Conservation (phyloP, 2,113 vertebrate species). For the Istiophorus platypterus region DNA sequence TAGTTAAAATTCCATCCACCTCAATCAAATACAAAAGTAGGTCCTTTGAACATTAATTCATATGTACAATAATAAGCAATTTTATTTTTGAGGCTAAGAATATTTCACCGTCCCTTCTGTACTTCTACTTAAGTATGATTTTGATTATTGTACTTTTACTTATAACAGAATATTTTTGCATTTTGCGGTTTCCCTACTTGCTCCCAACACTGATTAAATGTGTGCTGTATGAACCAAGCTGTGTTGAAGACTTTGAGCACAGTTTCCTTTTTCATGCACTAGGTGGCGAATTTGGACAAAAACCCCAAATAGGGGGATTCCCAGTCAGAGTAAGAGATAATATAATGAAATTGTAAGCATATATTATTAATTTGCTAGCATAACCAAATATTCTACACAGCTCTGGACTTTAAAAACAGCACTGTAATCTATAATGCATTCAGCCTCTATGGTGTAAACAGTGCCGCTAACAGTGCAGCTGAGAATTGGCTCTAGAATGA, state of each 20-base stretch:
- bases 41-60: neutral
- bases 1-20: neutral
- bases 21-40: neutral
- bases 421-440: constrained; percentile 46
- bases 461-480: neutral
- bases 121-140: too few species aligned
- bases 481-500: constrained; percentile 11
- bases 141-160: neutral
- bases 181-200: neutral
- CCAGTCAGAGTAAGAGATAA: neutral
- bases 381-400: constrained; percentile 24
- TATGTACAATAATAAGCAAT: neutral
- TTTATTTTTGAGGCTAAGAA: neutral
- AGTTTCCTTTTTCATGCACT: constrained; percentile 43
- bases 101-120: neutral
- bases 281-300: constrained; percentile 65
- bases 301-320: neutral
- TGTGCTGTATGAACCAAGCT: neutral
- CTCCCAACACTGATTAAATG: neutral
- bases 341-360: constrained; percentile 23
- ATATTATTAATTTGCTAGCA: constrained; percentile 33
- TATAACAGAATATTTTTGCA: neutral
- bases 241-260: neutral
- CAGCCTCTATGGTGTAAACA: neutral
- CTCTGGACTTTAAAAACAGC: constrained; percentile 12